A percentile compares a stretch with the other conserved stretches of the same genome.
phyloP scores from a whole-genome alignment of 2,113 vertebrate genomes.

The Passer domesticus region DNA sequence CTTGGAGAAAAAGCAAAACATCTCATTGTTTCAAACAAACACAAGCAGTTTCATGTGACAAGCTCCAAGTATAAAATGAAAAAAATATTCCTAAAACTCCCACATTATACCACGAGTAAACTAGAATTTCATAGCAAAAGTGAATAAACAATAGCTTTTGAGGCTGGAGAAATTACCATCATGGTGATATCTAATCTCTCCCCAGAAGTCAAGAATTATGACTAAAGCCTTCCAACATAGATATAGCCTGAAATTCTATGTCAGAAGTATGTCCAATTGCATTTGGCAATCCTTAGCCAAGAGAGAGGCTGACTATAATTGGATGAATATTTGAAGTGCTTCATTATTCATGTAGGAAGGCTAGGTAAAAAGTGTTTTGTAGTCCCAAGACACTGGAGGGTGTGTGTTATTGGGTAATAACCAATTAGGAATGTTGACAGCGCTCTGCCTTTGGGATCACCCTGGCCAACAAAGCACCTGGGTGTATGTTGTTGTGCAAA shows the following conservation, averaged over 20 bases:
- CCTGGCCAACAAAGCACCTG: background rate
- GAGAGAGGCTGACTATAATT: conserved; percentile 35
- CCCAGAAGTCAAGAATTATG: conserved; percentile 52
- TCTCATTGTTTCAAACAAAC: background rate
- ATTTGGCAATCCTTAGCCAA: conserved; percentile 53
- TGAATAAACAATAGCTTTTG: conserved; percentile 16
- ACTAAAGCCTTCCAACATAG: conserved; percentile 45
- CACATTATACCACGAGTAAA: background rate
- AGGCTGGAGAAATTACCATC: conserved; percentile 30
- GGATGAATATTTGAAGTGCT: conserved; percentile 50
- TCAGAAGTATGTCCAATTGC: conserved; percentile 58
- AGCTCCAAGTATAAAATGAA: background rate
- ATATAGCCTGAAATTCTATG: conserved; percentile 52
- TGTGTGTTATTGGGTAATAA: conserved; percentile 60
- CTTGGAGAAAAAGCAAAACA: background rate
- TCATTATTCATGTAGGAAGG: conserved; percentile 61
- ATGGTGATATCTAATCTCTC: conserved; percentile 35
- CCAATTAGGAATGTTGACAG: conserved; percentile 53
- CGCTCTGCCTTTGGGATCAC: conserved; percentile 24
- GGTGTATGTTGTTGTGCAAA: conserved; percentile 60
- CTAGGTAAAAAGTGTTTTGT: conserved; percentile 58
- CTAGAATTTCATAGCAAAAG: conserved; percentile 4
- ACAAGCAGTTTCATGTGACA: background rate
- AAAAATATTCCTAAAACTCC: background rate
- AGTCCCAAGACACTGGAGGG: conserved; percentile 62